These are phyloP conservation scores for Lissonota sp. DNA, from an alignment of 2,888 invertebrate species.

Conservation along the genomic window DNA sequence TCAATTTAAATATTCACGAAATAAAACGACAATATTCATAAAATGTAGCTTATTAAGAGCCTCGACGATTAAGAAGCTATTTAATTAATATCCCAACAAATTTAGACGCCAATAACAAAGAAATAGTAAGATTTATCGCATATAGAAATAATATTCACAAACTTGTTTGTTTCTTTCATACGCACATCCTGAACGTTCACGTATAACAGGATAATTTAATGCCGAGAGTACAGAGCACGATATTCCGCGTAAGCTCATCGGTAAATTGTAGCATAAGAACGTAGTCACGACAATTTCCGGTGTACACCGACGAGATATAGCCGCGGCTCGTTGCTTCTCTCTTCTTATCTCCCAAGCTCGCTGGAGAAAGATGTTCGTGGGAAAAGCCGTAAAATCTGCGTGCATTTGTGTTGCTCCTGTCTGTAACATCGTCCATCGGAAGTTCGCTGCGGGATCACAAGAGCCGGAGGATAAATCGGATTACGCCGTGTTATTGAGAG, in stretches of 20 bases:
- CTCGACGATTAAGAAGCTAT: no score
- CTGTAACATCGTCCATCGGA: constrained; percentile 50
- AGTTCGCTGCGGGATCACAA: constrained; percentile 34
- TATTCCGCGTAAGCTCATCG: constrained; percentile 46
- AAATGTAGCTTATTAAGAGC: no score
- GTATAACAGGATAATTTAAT: no score
- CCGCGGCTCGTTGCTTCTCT: constrained; percentile 28
- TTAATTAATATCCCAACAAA: no score
- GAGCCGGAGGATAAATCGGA: constrained; percentile 63
- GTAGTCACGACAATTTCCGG: constrained; percentile 57
- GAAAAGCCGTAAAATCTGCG: constrained; percentile 60
- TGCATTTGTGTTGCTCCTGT: constrained; percentile 34
- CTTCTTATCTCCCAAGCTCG: no score
- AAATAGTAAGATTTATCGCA: no score
- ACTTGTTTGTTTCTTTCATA: no score
- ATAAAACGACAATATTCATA: no score
- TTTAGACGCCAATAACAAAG: no score
- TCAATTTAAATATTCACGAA: no score
- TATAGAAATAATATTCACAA: no score
- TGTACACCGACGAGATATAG: constrained; percentile 34
- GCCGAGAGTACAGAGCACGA: background rate
- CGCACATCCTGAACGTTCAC: no score
- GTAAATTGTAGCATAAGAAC: constrained; percentile 1
- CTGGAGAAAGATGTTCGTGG: constrained; percentile 37
- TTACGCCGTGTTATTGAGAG: constrained; percentile 65